phyloP scores from a whole-genome alignment of 2,888 invertebrate genomes.

The Chloroclysta siterata region DNA sequence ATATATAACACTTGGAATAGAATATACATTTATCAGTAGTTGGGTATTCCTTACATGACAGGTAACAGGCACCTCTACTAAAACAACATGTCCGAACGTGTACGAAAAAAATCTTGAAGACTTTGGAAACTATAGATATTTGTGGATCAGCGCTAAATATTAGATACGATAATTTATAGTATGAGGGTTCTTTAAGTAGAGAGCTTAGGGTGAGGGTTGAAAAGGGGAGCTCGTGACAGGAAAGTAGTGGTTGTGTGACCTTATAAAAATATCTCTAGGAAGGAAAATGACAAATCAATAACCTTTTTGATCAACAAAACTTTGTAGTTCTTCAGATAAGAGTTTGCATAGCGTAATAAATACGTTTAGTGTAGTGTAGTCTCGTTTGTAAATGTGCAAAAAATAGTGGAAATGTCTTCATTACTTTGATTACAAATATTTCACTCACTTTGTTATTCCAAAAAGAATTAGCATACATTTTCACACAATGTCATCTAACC shows the following conservation, averaged over 20 bases:
- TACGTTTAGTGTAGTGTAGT: not conserved
- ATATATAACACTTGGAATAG: too few species aligned
- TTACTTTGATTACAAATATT: too few species aligned
- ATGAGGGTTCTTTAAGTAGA: constrained; percentile 19
- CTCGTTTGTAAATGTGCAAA: not conserved
- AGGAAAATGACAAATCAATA: constrained; percentile 11
- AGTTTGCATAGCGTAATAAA: not conserved
- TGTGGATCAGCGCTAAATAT: constrained; percentile 8
- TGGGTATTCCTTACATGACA: too few species aligned
- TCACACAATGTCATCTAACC: too few species aligned
- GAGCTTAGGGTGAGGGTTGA: constrained; percentile 28
- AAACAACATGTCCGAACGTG: not conserved
- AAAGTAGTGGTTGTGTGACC: constrained; percentile 15
- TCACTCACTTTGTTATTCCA: too few species aligned
- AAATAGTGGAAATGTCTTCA: too few species aligned
- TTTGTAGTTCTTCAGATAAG: too few species aligned
- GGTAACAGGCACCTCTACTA: too few species aligned
- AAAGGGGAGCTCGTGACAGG: constrained; percentile 19
- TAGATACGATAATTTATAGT: constrained; percentile 16
- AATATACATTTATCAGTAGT: too few species aligned
- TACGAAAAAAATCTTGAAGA: not conserved
- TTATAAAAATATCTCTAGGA: constrained; percentile 17
- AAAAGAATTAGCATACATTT: too few species aligned
- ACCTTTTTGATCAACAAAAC: not conserved
- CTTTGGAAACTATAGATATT: not conserved